A percentile compares a stretch with the other conserved stretches of the same genome.
These are phyloP conservation scores for Pedetes capensis DNA, from an alignment of 2,113 vertebrate species.

Conservation along the genomic window DNA sequence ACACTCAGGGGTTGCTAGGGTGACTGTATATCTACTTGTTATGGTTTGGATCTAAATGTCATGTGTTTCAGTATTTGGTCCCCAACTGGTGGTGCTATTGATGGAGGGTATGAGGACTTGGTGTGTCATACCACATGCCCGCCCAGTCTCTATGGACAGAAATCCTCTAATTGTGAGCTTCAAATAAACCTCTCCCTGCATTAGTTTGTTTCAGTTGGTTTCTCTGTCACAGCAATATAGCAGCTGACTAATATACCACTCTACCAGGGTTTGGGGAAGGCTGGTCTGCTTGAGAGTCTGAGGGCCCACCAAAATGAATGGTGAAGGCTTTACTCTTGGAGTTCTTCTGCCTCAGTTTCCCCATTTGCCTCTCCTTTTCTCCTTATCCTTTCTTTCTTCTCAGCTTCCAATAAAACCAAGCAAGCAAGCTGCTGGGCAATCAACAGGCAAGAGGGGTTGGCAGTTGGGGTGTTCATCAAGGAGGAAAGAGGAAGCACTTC, in stretches of 20 bases:
- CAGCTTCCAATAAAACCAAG: background rate
- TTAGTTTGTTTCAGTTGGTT: too few relatives aligned
- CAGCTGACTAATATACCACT: too few relatives aligned
- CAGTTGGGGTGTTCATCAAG: background rate
- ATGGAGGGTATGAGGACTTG: too few relatives aligned
- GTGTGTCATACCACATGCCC: too few relatives aligned
- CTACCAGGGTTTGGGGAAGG: background rate
- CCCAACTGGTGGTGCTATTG: too few relatives aligned
- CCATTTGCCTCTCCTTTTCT: background rate
- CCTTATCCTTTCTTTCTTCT: background rate
- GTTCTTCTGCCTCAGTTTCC: background rate
- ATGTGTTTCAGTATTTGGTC: too few relatives aligned
- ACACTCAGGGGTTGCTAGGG: accelerated
- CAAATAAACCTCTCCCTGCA: too few relatives aligned
- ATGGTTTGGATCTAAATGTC: too few relatives aligned
- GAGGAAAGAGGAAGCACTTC: background rate
- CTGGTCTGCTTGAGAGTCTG: background rate
- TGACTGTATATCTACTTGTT: too few relatives aligned
- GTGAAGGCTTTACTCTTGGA: background rate
- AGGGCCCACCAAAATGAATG: background rate
- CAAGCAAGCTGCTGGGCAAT: background rate
- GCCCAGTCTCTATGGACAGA: too few relatives aligned
- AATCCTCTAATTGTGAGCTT: too few relatives aligned
- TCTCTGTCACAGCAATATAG: too few relatives aligned
- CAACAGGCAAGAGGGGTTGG: background rate